These are phyloP conservation scores for Condylura cristata DNA, from an alignment of 2,113 vertebrate species.

Conservation along the genomic window DNA sequence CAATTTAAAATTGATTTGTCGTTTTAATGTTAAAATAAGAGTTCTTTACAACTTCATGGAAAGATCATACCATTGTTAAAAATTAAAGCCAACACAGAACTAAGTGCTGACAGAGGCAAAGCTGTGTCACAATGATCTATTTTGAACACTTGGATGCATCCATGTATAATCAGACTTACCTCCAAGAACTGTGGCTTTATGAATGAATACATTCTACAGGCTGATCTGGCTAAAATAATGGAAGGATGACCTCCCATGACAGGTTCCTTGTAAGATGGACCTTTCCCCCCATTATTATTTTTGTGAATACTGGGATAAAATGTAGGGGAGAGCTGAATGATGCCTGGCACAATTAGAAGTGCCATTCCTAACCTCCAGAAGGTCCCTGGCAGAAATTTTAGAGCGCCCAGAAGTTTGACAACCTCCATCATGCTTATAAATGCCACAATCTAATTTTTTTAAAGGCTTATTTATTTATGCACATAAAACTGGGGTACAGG, in stretches of 20 bases:
- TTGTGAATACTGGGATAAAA: background rate
- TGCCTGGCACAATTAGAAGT: background rate
- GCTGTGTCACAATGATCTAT: background rate
- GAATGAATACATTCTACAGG: background rate
- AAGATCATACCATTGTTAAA: background rate
- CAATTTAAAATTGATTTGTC: background rate
- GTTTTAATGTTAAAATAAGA: background rate
- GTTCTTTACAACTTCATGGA: background rate
- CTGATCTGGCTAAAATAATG: background rate
- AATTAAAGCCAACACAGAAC: background rate
- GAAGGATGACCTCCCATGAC: background rate
- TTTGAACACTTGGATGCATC: background rate
- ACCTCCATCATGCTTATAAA: background rate
- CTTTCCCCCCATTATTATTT: background rate
- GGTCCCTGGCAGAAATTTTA: background rate
- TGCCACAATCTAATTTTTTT: background rate
- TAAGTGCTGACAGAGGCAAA: background rate
- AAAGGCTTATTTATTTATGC: no score
- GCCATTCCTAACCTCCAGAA: background rate
- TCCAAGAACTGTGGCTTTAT: background rate
- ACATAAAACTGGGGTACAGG: no score
- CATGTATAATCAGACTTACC: background rate
- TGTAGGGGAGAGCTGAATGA: background rate
- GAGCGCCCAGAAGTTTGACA: background rate
- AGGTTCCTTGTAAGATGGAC: background rate